Evolutionary conservation across 2,888 invertebrate genomes (phyloP).

Genomic region (Agrenia bidenticulata): DNA sequence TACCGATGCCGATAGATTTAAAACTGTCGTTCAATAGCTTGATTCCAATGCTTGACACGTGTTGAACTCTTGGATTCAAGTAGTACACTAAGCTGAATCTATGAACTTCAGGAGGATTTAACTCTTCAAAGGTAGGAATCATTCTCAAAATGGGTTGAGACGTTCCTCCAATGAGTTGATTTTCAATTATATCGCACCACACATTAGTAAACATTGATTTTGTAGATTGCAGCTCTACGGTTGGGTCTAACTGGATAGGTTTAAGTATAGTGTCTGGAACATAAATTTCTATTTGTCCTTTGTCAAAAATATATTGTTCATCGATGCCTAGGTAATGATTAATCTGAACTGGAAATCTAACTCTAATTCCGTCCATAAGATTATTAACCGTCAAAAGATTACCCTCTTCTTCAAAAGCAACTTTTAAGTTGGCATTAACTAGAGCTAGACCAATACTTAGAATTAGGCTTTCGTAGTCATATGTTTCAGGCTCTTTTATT

Average conservation of each 20-base stretch:
- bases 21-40: neutral
- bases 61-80: neutral
- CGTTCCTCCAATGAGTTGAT: too few relatives aligned
- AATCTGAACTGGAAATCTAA: neutral
- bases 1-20: neutral
- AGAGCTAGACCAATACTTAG: neutral
- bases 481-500: neutral
- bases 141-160: too few relatives aligned
- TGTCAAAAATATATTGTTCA: neutral
- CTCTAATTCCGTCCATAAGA: neutral
- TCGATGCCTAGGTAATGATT: neutral
- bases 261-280: too few relatives aligned
- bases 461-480: neutral
- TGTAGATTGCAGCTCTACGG: too few relatives aligned
- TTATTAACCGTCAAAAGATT: neutral
- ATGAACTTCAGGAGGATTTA: neutral
- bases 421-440: neutral
- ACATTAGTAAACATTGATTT: too few relatives aligned
- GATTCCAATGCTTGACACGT: neutral
- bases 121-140: neutral
- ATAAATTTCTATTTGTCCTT: too few relatives aligned
- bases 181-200: too few relatives aligned
- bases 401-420: neutral
- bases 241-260: too few relatives aligned
- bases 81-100: neutral